These are phyloP conservation scores for Polymixis lichenea DNA, from an alignment of 2,888 invertebrate genomes.

Conservation along the genomic window DNA sequence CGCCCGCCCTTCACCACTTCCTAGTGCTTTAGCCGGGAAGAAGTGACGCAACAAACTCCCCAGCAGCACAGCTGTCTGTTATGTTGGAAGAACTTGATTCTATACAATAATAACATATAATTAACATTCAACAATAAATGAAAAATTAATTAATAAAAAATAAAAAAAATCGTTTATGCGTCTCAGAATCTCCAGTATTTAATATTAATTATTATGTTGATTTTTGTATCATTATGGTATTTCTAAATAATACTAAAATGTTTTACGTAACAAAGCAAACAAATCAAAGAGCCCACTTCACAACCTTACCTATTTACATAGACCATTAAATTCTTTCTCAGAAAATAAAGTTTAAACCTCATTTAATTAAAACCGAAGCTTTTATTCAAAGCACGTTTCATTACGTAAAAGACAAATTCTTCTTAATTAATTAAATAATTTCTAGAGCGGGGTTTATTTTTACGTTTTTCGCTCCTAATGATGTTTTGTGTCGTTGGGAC, in stretches of 20 bases:
- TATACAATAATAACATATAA: too few relatives aligned
- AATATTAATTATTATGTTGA: too few relatives aligned
- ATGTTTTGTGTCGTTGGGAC: conserved; percentile 73
- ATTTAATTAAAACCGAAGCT: conserved; percentile 77
- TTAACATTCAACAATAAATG: too few relatives aligned
- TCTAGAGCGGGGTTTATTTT: conserved; percentile 72
- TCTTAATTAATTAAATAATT: conserved; percentile 81
- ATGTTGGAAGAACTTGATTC: too few relatives aligned
- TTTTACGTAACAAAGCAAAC: background rate
- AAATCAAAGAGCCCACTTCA: conserved; percentile 28
- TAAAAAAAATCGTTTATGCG: too few relatives aligned
- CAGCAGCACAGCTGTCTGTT: too few relatives aligned
- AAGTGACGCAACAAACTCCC: too few relatives aligned
- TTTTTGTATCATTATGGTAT: background rate
- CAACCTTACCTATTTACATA: conserved; percentile 35
- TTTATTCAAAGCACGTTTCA: conserved; percentile 78
- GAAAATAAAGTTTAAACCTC: conserved; percentile 61
- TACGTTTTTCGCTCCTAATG: conserved; percentile 69
- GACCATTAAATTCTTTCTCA: conserved; percentile 36
- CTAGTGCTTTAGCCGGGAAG: too few relatives aligned
- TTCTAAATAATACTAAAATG: background rate
- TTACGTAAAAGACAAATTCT: conserved; percentile 78
- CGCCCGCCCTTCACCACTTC: too few relatives aligned
- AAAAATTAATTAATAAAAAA: too few relatives aligned
- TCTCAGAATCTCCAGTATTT: background rate